Evolutionary conservation across 2,888 invertebrate genomes (phyloP).

Genomic region (Diarsia brunnea): DNA sequence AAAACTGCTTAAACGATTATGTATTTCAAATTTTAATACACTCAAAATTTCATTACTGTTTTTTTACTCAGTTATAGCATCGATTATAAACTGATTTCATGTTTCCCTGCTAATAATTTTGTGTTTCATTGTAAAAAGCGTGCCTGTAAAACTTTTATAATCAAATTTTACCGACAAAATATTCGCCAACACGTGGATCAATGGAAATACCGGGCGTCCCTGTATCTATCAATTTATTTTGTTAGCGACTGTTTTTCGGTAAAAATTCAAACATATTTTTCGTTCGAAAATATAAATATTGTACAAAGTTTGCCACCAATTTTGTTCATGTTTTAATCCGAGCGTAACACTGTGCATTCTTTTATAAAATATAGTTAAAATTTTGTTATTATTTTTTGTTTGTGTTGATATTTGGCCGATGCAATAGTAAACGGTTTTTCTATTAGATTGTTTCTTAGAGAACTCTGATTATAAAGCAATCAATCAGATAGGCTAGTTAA

Average conservation of each 20-base stretch:
- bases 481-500: slow-evolving; percentile 52
- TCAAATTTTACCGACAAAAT: slow-evolving; percentile 12
- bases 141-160: slow-evolving; percentile 10
- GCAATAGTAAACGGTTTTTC: slow-evolving; percentile 3
- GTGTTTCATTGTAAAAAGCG: not conserved
- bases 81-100: not conserved
- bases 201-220: not conserved
- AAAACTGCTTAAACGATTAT: not conserved
- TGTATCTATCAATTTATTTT: slow-evolving; percentile 16
- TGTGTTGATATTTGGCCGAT: not conserved
- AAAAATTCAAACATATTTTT: slow-evolving; percentile 39
- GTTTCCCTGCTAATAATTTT: not conserved
- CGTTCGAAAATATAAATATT: slow-evolving; percentile 20
- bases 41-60: too few relatives aligned
- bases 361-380: not conserved
- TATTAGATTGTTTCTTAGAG: not conserved
- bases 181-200: slow-evolving; percentile 15
- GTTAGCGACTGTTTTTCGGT: slow-evolving; percentile 5
- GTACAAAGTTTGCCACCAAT: not conserved
- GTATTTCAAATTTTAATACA: not conserved
- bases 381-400: not conserved
- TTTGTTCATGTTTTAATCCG: slow-evolving; percentile 19
- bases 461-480: slow-evolving; percentile 44
- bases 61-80: not conserved
- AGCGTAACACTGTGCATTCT: slow-evolving; percentile 20